Conservation (phyloP, 2,113 vertebrate species). For the Delphinapterus leucas region DNA sequence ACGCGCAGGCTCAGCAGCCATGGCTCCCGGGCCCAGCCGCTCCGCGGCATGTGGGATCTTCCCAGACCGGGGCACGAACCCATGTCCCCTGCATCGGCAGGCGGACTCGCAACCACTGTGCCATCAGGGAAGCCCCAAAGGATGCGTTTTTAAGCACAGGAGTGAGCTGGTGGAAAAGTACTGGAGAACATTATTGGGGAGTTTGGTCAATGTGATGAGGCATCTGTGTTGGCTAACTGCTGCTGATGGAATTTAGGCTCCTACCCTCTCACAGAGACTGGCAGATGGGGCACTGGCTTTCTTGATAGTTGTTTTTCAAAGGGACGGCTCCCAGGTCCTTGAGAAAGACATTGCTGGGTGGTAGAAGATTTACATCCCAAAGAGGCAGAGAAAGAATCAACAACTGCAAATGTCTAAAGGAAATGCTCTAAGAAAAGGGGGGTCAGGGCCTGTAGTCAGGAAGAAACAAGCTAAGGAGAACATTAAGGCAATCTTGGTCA, state of each 20-base stretch:
- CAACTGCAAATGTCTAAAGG: neutral
- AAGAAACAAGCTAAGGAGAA: neutral
- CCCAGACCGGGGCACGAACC: too few species aligned
- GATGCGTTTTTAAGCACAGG: neutral
- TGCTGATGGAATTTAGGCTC: neutral
- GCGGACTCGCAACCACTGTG: accelerated
- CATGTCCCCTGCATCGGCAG: too few species aligned
- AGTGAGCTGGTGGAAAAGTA: neutral
- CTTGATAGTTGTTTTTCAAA: neutral
- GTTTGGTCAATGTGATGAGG: neutral
- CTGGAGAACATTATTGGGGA: neutral
- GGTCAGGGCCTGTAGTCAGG: neutral
- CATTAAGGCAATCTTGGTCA: neutral
- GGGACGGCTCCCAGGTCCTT: neutral
- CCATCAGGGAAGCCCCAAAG: neutral
- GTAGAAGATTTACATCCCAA: neutral
- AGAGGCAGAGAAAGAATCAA: neutral
- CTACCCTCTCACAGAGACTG: neutral
- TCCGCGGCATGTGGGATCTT: too few species aligned
- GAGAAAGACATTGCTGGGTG: neutral
- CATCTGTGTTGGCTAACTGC: neutral
- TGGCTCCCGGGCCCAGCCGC: too few species aligned
- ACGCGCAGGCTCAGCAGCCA: too few species aligned
- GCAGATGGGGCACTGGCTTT: neutral
- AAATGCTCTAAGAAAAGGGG: neutral